Percentiles rank a stretch among this genome's conserved stretches.
phyloP scores from a whole-genome alignment of 2,888 invertebrate species.

The Linyphia triangularis region DNA sequence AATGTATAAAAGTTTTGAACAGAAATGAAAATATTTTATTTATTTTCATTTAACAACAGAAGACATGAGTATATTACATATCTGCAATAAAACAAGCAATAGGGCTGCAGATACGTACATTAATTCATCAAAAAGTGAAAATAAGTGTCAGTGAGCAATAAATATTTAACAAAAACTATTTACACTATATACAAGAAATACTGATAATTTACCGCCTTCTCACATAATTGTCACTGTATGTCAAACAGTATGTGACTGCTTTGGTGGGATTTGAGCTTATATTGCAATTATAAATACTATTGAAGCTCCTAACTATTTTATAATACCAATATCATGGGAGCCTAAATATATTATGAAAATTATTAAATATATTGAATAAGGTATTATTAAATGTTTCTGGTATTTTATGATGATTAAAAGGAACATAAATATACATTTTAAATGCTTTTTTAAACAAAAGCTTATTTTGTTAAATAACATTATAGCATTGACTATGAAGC shows the following conservation, averaged over 20 bases:
- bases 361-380: background rate
- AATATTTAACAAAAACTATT: slow-evolving; percentile 47
- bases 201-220: background rate
- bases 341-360: background rate
- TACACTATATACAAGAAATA: slow-evolving; percentile 71
- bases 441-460: too few species aligned
- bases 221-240: background rate
- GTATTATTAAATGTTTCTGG: too few species aligned
- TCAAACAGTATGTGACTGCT: background rate
- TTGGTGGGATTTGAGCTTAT: slow-evolving; percentile 14
- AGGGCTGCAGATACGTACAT: slow-evolving; percentile 48
- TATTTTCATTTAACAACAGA: slow-evolving; percentile 4
- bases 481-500: too few species aligned
- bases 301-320: slow-evolving; percentile 33
- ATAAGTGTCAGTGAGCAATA: slow-evolving; percentile 33
- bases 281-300: background rate
- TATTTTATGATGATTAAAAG: too few species aligned
- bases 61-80: slow-evolving; percentile 16
- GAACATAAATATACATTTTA: too few species aligned
- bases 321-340: background rate
- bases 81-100: slow-evolving; percentile 61
- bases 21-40: background rate
- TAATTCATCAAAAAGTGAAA: slow-evolving; percentile 32
- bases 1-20: too few species aligned
- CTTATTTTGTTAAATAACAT: too few species aligned